These are phyloP conservation scores for Mayetiola destructor DNA, from an alignment of 2,888 invertebrate species.

Conservation along the genomic window DNA sequence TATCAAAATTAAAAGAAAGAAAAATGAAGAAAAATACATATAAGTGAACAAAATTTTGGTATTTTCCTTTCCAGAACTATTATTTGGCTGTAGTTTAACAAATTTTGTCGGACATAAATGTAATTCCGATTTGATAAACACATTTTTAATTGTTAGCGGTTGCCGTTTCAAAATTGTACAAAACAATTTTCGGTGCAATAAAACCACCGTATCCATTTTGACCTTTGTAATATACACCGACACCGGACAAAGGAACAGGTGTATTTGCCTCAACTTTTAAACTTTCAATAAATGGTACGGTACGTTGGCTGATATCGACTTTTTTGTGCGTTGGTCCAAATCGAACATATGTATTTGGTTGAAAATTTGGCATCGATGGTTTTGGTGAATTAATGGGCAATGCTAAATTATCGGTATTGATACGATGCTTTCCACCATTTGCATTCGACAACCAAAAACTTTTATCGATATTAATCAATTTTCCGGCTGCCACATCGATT, in stretches of 20 bases:
- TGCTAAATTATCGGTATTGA: slow-evolving; percentile 23
- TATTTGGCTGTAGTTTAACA: too few species aligned
- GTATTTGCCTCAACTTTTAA: slow-evolving; percentile 37
- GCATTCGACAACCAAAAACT: slow-evolving; percentile 45
- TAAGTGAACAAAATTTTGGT: too few species aligned
- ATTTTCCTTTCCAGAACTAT: too few species aligned
- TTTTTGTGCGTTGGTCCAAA: slow-evolving; percentile 38
- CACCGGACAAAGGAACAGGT: slow-evolving; percentile 37
- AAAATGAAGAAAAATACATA: too few species aligned
- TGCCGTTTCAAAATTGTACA: neutral
- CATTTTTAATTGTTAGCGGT: too few species aligned
- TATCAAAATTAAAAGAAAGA: too few species aligned
- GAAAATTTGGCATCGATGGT: slow-evolving; percentile 28
- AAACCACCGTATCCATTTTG: slow-evolving; percentile 38
- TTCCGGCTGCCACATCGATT: slow-evolving; percentile 47
- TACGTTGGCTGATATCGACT: slow-evolving; percentile 39
- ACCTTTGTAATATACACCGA: slow-evolving; percentile 41
- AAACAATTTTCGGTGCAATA: slow-evolving; percentile 34
- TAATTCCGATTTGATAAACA: too few species aligned
- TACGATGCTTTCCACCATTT: slow-evolving; percentile 22
- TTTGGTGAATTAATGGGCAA: slow-evolving; percentile 27
- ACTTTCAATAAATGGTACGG: slow-evolving; percentile 41
- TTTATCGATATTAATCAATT: slow-evolving; percentile 24
- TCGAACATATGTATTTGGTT: slow-evolving; percentile 34
- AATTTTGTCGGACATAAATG: too few species aligned